These are phyloP conservation scores for Lamproptera curius DNA, from an alignment of 2,888 invertebrate species.

Conservation along the genomic window DNA sequence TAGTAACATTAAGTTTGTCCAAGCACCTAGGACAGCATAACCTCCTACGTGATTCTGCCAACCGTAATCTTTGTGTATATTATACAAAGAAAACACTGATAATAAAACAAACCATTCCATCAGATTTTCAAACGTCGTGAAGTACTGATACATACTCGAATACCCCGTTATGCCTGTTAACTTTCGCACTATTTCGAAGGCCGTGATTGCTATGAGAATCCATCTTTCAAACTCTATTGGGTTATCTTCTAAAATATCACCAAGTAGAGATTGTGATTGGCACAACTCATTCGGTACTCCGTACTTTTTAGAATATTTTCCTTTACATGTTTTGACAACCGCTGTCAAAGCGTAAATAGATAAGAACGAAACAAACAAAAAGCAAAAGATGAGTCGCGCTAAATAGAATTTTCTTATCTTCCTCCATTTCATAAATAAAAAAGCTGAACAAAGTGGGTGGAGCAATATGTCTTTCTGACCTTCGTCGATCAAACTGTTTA, in stretches of 20 bases:
- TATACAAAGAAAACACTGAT: conserved; percentile 89
- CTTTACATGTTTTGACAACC: conserved; percentile 83
- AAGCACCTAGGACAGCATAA: conserved; percentile 89
- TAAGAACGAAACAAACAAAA: conserved; percentile 87
- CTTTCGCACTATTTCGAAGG: conserved; percentile 87
- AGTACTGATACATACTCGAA: conserved; percentile 86
- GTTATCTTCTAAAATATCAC: conserved; percentile 84
- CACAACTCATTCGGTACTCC: conserved; percentile 84
- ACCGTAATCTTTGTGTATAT: conserved; percentile 86
- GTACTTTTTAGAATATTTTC: conserved; percentile 61
- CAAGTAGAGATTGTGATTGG: conserved; percentile 84
- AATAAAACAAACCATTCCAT: conserved; percentile 92
- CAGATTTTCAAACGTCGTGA: conserved; percentile 89
- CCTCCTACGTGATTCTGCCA: conserved; percentile 94
- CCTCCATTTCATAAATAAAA: conserved; percentile 93
- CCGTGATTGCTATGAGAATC: conserved; percentile 85
- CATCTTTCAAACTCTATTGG: conserved; percentile 90
- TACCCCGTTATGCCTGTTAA: conserved; percentile 89
- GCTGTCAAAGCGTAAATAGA: conserved; percentile 89
- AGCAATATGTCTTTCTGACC: conserved; percentile 92
- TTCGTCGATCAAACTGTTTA: conserved; percentile 92
- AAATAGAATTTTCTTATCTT: conserved; percentile 93
- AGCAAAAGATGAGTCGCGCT: conserved; percentile 87
- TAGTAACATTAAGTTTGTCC: conserved; percentile 93
- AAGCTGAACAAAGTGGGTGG: conserved; percentile 92